Percentiles rank a stretch among this genome's conserved stretches.
These are phyloP conservation scores for Nothocercus nigrocapillus DNA, from an alignment of 2,113 vertebrate species.

Conservation along the genomic window DNA sequence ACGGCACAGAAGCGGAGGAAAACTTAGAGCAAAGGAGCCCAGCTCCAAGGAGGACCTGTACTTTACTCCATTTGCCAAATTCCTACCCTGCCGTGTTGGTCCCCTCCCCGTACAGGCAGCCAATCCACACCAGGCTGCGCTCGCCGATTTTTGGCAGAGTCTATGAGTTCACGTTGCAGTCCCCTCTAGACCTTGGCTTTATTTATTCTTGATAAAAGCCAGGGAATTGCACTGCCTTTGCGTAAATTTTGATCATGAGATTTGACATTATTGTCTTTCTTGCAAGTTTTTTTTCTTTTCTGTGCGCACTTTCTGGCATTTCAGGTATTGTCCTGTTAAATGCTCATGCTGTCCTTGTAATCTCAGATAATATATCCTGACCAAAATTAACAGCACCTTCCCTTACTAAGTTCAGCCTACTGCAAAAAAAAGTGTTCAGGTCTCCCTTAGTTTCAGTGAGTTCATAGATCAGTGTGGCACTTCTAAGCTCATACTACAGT, in stretches of 20 bases:
- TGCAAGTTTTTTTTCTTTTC: background rate
- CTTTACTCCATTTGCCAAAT: background rate
- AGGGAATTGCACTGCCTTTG: constrained; percentile 27
- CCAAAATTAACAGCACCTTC: background rate
- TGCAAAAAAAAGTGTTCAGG: background rate
- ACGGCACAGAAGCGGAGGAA: background rate
- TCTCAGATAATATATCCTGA: background rate
- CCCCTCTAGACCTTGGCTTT: constrained; percentile 60
- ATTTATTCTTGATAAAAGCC: constrained; percentile 66
- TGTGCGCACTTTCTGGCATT: background rate
- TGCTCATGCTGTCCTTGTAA: background rate
- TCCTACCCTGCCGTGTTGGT: background rate
- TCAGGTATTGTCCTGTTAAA: background rate
- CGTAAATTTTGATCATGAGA: background rate
- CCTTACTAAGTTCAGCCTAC: background rate
- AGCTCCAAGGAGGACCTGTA: background rate
- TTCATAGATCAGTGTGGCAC: background rate
- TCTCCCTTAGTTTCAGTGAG: background rate
- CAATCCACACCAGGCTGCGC: accelerated
- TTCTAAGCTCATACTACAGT: background rate
- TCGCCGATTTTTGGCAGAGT: background rate
- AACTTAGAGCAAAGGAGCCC: background rate
- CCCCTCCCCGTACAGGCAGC: background rate
- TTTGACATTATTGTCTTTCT: background rate
- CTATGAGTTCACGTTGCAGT: background rate